Evolutionary conservation across 2,888 invertebrate species (phyloP).

Genomic region (Glaucopsyche alexis): DNA sequence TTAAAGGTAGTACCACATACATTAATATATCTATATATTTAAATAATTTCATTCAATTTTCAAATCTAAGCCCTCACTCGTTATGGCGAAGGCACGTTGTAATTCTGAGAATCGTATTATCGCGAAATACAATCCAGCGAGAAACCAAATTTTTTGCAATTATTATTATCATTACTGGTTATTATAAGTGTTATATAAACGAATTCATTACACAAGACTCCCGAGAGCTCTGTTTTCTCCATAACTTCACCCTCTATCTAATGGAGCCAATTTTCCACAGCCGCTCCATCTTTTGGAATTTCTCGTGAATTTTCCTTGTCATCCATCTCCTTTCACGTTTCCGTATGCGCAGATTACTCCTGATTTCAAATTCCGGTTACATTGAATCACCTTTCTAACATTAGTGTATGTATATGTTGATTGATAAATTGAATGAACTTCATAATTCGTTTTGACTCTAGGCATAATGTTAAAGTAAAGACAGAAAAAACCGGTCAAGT

Average conservation of each 20-base stretch:
- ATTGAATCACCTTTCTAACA: conserved; percentile 58
- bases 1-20: too few species aligned
- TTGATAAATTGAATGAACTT: background rate
- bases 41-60: too few species aligned
- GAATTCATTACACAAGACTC: conserved; percentile 31
- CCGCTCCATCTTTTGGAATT: conserved; percentile 72
- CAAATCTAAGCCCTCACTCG: too few species aligned
- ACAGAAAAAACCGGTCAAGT: too few species aligned
- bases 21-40: too few species aligned
- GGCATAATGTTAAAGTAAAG: too few species aligned
- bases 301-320: conserved; percentile 74
- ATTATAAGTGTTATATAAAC: conserved; percentile 14
- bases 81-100: too few species aligned
- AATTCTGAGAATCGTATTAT: too few species aligned
- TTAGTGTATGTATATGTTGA: background rate
- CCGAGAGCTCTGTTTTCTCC: conserved; percentile 46
- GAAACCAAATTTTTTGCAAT: background rate
- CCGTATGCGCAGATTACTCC: conserved; percentile 73
- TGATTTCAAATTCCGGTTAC: conserved; percentile 70
- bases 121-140: too few species aligned
- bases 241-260: conserved; percentile 64
- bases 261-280: conserved; percentile 77
- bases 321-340: conserved; percentile 72
- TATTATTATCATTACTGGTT: background rate
- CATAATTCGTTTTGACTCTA: background rate